These are phyloP conservation scores for Monopterus albus DNA, from an alignment of 2,113 vertebrate species.

Conservation along the genomic window DNA sequence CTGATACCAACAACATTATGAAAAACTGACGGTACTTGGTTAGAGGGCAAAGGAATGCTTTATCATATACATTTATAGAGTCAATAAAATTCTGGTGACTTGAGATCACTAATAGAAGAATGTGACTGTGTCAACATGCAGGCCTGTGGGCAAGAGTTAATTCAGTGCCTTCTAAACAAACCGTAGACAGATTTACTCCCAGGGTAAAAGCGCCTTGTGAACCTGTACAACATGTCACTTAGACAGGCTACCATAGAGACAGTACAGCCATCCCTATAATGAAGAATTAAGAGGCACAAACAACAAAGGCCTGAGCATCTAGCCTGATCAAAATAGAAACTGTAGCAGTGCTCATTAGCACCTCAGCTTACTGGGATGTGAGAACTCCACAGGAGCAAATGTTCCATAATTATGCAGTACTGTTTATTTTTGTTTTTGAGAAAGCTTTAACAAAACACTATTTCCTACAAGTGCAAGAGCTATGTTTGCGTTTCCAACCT, in stretches of 20 bases:
- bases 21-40: too few relatives aligned
- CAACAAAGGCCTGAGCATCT: constrained; percentile 58
- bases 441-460: too few relatives aligned
- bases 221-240: constrained; percentile 41
- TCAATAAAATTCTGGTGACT: too few relatives aligned
- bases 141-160: constrained; percentile 3
- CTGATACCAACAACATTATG: too few relatives aligned
- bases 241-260: constrained; percentile 64
- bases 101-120: too few relatives aligned
- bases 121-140: constrained; percentile 2
- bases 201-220: constrained; percentile 30
- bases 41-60: too few relatives aligned
- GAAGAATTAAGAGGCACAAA: constrained; percentile 65
- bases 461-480: constrained; percentile 5
- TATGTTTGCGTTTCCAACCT: constrained; percentile 1
- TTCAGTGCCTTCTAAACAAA: constrained; percentile 4
- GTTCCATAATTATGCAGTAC: too few relatives aligned
- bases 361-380: constrained; percentile 37
- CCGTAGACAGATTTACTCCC: not conserved
- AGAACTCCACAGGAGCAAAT: constrained; percentile 47
- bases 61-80: too few relatives aligned
- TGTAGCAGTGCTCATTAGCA: constrained; percentile 51
- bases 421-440: too few relatives aligned
- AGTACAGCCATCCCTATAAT: constrained; percentile 63
- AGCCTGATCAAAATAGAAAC: constrained; percentile 59